Base-by-base conservation (phyloP, 2,888 invertebrate species). In the Drosophila phalerata region DNA sequence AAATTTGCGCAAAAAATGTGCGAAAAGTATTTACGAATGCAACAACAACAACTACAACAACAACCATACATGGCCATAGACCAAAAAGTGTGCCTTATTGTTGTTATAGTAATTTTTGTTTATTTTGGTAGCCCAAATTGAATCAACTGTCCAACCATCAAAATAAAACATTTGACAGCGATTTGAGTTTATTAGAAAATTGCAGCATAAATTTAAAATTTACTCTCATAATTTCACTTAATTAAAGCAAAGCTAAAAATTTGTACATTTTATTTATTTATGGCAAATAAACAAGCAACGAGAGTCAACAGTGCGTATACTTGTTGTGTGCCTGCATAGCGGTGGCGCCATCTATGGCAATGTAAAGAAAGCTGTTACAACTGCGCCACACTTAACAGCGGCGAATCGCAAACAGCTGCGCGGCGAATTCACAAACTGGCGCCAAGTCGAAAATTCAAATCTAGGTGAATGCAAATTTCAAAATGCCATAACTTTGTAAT, bases 1-100 rank as follows among this genome's bases (percentile, higher is more conserved):
- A 82, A 87, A 87, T 85, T 85, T 85, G 79, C 71, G 53, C 69
- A 73, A 82, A 80, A 73, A 71, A 61, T 73, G 83, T 76, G 85
- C 77, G 51, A 84, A 81, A 72, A 64, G 51, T 52, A 79, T 66
- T 70, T 70, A 69, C 65, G 69, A 34, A 22, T 25, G 32, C 66
- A 65, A 45, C 25, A 58, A 56, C 66, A 65, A 45, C 25, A 58
- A 56, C 32, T 43, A 55, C 56, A 65, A 40, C 19, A 42, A 56
- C n/a, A 37, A 19, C 25, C 52, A 47, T 49, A 56, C 37, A 48
- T 48, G 22, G 10, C 51, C 38, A 25, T 47, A 69, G 22, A 11
- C 52, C 30, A 28, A 55, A 73, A 68, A 55, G n/a, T 15, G 25
- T 57, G 47, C 19, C 38, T 51, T 61, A 25, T 61, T 56, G 56